phyloP scores from a whole-genome alignment of 2,888 invertebrate genomes.

The Cantharis rufa region DNA sequence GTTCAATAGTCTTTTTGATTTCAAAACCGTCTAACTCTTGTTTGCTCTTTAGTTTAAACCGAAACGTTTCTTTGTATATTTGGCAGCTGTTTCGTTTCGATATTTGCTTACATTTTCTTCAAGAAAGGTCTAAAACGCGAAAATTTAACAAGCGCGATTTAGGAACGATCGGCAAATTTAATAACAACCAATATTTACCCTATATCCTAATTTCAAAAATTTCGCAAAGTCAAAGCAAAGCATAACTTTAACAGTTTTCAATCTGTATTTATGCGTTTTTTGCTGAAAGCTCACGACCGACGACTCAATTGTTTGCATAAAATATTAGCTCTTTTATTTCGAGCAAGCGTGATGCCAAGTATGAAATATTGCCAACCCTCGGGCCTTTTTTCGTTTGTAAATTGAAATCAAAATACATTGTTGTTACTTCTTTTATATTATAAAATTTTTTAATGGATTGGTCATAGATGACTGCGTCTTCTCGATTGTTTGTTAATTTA shows the following conservation, averaged over 20 bases:
- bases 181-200: slow-evolving; percentile 7
- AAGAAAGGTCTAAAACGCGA: background rate
- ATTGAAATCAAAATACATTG: slow-evolving; percentile 39
- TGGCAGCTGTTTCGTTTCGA: slow-evolving; percentile 11
- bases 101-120: background rate
- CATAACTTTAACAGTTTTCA: slow-evolving; percentile 34
- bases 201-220: background rate
- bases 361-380: slow-evolving; percentile 40
- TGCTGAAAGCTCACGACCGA: slow-evolving; percentile 32
- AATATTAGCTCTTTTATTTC: slow-evolving; percentile 43
- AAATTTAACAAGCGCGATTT: background rate
- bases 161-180: background rate
- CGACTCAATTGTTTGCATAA: slow-evolving; percentile 41
- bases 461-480: background rate
- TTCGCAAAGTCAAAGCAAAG: slow-evolving; percentile 23
- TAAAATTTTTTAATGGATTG: slow-evolving; percentile 12
- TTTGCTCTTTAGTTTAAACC: slow-evolving; percentile 31
- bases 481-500: background rate
- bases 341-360: slow-evolving; percentile 37
- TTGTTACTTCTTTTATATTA: slow-evolving; percentile 16
- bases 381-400: slow-evolving; percentile 40
- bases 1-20: slow-evolving; percentile 25
- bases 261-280: slow-evolving; percentile 39
- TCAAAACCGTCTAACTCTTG: slow-evolving; percentile 28
- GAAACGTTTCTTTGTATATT: slow-evolving; percentile 14